A percentile compares a stretch with the other conserved stretches of the same genome.
Conservation (phyloP, 92 coral and sea anemone species). For the Palythoa grandiflora region DNA sequence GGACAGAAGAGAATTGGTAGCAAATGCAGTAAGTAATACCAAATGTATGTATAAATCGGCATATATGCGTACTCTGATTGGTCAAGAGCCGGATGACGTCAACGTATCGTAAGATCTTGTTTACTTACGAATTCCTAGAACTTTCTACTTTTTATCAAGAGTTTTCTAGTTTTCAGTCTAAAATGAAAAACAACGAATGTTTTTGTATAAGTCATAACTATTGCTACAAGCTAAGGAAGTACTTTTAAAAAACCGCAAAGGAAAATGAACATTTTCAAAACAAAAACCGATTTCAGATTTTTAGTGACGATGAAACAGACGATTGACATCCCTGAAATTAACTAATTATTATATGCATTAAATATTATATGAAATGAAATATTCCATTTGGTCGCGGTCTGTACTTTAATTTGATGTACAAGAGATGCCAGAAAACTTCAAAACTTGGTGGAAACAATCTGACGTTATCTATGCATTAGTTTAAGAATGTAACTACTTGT, state of each 20-base stretch:
- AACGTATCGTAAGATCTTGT: not conserved
- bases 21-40: not conserved
- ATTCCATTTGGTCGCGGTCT: too few species aligned
- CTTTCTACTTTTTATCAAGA: too few species aligned
- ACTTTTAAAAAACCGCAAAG: not conserved
- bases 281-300: not conserved
- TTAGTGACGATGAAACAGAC: not conserved
- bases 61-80: too few species aligned
- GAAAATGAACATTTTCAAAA: not conserved
- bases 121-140: not conserved
- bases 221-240: not conserved
- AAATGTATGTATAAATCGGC: too few species aligned
- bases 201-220: not conserved
- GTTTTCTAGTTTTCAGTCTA: too few species aligned
- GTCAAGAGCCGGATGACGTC: not conserved
- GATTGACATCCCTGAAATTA: not conserved
- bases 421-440: too few species aligned
- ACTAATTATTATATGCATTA: too few species aligned
- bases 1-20: conserved; percentile 1
- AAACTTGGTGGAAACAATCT: too few species aligned
- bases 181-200: not conserved
- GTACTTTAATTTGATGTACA: too few species aligned
- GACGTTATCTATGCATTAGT: too few species aligned
- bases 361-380: too few species aligned
- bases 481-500: too few species aligned